Evolutionary conservation across 37 sponge, comb jelly and placozoan genomes (phyloP), one percentile per base, ranked within the genome.

Genomic region (Oscarella lobularis): DNA sequence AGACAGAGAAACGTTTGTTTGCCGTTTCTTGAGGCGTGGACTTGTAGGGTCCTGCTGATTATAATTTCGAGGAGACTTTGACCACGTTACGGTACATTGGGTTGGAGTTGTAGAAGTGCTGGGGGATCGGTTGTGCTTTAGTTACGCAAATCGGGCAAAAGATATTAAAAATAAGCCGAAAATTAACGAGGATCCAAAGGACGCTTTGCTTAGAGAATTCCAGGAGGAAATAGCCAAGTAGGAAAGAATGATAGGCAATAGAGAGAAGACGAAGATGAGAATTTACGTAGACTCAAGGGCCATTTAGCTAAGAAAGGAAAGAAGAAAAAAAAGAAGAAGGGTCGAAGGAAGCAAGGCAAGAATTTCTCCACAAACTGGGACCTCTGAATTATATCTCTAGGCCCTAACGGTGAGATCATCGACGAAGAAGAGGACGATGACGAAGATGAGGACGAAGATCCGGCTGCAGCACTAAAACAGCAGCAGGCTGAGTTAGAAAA

Each of bases 111-210:
- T 68, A 32, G 6, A 68, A 32, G 33, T 35, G 29, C 31, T 29
- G 31, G 33, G 6, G 4, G 4, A 4, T 32, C 33, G 4, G 29
- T 68, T 68, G 29, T 68, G 29, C 33, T 68, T 4, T 68, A 90
- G 94, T 38, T 98, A 94, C 80, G 99, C 99, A 6, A 91, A 94
- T 69, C 79, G 99, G 69, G 99, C 99, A 0, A 98, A 98, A 84
- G 88, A 88, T 75, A 98, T 98, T 74, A 98, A 94, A 82, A 98
- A 98, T 86, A 93, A 90, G 39, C 99, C 99, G 34, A 81, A 77
- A 55, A 98, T 98, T 67, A 98, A 98, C 41, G 99, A 98, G 54
- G 99, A 98, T 65, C 99, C 99, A 0, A 91, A 98, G 60, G 99
- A 98, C 75, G 99, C 99, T 33, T 82, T 98, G 14, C 85, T 98